A percentile compares a stretch with the other conserved stretches of the same genome.
Evolutionary conservation across 2,888 invertebrate species (phyloP).

Genomic region (Drosophila stalkeri): DNA sequence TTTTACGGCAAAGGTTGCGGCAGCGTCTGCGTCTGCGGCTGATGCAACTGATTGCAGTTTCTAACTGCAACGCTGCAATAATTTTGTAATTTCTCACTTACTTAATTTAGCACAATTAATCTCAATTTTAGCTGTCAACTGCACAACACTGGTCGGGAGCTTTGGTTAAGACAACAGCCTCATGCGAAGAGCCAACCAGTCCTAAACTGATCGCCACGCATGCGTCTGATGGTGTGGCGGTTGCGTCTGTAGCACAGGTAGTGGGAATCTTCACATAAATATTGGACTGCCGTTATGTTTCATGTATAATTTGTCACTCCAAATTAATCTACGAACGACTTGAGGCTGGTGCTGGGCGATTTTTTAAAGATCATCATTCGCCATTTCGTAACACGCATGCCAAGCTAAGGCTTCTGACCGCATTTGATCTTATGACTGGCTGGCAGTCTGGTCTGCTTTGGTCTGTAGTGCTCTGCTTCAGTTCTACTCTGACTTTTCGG

Average conservation of each 20-base stretch:
- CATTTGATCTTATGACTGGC: slow-evolving; percentile 39
- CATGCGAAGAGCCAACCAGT: slow-evolving; percentile 22
- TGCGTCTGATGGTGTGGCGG: slow-evolving; percentile 33
- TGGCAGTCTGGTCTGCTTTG: neutral
- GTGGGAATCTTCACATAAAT: slow-evolving; percentile 73
- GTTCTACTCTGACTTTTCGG: slow-evolving; percentile 32
- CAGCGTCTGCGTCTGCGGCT: slow-evolving; percentile 42
- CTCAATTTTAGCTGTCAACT: slow-evolving; percentile 81
- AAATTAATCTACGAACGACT: slow-evolving; percentile 69
- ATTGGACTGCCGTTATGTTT: slow-evolving; percentile 73
- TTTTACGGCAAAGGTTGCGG: slow-evolving; percentile 1
- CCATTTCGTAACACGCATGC: slow-evolving; percentile 41
- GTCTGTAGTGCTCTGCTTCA: slow-evolving; percentile 11
- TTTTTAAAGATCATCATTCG: slow-evolving; percentile 51
- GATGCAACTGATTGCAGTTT: slow-evolving; percentile 77
- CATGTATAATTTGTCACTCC: slow-evolving; percentile 75
- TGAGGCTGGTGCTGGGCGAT: slow-evolving; percentile 49
- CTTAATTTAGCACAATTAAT: slow-evolving; percentile 81
- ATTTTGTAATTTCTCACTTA: slow-evolving; percentile 82
- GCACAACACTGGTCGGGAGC: slow-evolving; percentile 34
- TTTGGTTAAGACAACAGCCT: slow-evolving; percentile 26
- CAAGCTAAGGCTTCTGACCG: slow-evolving; percentile 45
- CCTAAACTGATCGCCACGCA: slow-evolving; percentile 54
- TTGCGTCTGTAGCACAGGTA: slow-evolving; percentile 29
- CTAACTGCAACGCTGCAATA: slow-evolving; percentile 74